phyloP scores from a whole-genome alignment of 2,113 vertebrate species.

The Scopus umbretta region DNA sequence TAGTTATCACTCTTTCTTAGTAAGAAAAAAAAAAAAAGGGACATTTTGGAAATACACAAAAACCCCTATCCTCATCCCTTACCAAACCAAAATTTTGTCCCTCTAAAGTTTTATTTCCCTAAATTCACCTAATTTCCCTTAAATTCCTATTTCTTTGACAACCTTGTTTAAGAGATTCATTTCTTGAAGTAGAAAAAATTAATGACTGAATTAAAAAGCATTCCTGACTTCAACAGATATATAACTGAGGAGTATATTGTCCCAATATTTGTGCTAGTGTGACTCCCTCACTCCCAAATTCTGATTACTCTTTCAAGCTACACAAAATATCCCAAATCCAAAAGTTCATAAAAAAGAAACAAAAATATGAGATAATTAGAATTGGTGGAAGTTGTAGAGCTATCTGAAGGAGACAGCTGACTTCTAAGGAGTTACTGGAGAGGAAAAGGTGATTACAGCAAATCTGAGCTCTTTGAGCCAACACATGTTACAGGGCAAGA shows the following conservation, averaged over 20 bases:
- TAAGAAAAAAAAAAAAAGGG: neutral
- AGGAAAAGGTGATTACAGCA: conserved; percentile 35
- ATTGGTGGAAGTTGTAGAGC: neutral
- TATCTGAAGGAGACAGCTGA: neutral
- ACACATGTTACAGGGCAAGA: neutral
- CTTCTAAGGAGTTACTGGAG: conserved; percentile 8
- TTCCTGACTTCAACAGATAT: neutral
- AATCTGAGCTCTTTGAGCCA: conserved; percentile 20
- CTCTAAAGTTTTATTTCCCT: neutral
- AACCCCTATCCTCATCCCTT: neutral
- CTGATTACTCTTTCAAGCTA: neutral
- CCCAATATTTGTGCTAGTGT: neutral
- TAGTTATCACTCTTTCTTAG: neutral
- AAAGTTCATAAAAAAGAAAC: neutral
- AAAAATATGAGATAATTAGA: neutral
- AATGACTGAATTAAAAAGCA: neutral
- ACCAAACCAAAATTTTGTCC: neutral
- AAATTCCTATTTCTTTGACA: neutral
- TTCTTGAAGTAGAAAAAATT: neutral
- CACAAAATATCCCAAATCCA: neutral
- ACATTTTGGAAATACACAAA: neutral
- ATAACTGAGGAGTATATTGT: neutral
- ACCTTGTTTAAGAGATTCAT: neutral
- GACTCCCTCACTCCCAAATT: neutral
- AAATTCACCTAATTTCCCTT: no score